Evolutionary conservation across 1,140 invertebrate species (phyloP), one percentile per base, ranked within the genome.

Genomic region (Steinernema khuongi): DNA sequence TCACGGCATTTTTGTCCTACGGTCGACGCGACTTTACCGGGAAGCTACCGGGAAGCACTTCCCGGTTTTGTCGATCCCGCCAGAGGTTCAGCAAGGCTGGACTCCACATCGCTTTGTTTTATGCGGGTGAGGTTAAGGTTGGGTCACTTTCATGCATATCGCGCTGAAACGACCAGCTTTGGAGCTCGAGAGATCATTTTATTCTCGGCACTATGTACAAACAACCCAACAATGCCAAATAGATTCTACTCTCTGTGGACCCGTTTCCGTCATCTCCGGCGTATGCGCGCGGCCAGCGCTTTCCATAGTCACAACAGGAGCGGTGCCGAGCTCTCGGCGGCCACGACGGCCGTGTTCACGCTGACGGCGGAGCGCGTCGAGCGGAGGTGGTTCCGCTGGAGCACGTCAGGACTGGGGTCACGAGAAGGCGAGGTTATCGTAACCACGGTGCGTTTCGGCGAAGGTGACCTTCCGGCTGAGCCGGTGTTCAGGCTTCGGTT

Each of bases 371-470:
- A 41, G n/a, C 22, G 11, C 50, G 50, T 22, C 7, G 14, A 14
- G 50, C 50, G 50, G 50, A 60, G 50, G 50, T 60, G 7, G 19
- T 60, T 60, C 19, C 50, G 50, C 50, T 60, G 7, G 22, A 60
- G 50, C 7, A 60, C 50, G 50, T 60, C 50, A 22, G 50, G 50
- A 60, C 50, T 60, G 7, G 50, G 50, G 50, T 60, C 50, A 60
- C 50, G 50, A 11, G 50, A 60, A 60, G 50, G 50, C 50, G 50
- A 60, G 50, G 50, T 60, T 60, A 60, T 60, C 50, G 50, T 60
- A 60, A 60, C 50, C 7, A 60, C 50, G 50, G 50, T 60, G 50
- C 50, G 50, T 22, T 60, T 60, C 50, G 50, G 50, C 50, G 50
- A 60, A 22, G 50, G 50, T 22, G 50, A 60, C 50, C 50, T 7